A percentile compares a stretch with the other conserved stretches of the same genome.
Evolutionary conservation across 2,888 invertebrate species (phyloP).

Genomic region (Germaria angustata): DNA sequence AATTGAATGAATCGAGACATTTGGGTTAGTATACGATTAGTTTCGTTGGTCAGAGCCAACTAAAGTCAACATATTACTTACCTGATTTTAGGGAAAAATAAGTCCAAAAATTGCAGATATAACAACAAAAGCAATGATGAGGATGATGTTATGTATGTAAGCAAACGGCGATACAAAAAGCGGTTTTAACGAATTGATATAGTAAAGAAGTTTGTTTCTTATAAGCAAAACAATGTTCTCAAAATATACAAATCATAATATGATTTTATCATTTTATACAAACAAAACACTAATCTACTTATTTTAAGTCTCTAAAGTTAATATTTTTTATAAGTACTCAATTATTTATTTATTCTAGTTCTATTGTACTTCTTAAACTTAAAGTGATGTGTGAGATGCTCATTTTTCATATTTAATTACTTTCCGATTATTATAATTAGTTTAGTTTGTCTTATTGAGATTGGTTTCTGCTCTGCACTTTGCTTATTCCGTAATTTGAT

Average conservation of each 20-base stretch:
- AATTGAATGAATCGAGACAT: not conserved
- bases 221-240: slow-evolving; percentile 29
- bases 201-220: not conserved
- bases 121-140: slow-evolving; percentile 32
- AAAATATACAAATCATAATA: slow-evolving; percentile 44
- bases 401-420: slow-evolving; percentile 30
- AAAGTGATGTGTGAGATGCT: slow-evolving; percentile 69
- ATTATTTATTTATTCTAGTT: slow-evolving; percentile 2
- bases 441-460: slow-evolving; percentile 42
- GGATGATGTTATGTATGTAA: slow-evolving; percentile 24
- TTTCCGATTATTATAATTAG: slow-evolving; percentile 1
- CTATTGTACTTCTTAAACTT: slow-evolving; percentile 38
- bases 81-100: slow-evolving; percentile 43
- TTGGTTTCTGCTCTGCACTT: slow-evolving; percentile 42
- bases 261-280: slow-evolving; percentile 25
- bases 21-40: slow-evolving; percentile 57
- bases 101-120: slow-evolving; percentile 46
- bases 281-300: slow-evolving; percentile 51
- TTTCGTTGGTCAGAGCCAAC: slow-evolving; percentile 19
- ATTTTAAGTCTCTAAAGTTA: slow-evolving; percentile 35
- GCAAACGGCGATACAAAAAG: slow-evolving; percentile 29
- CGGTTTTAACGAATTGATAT: slow-evolving; percentile 15
- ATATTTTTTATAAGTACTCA: not conserved
- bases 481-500: slow-evolving; percentile 53
- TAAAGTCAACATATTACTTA: slow-evolving; percentile 44